phyloP scores from a whole-genome alignment of 2,888 invertebrate species.

The Tinea pellionella region DNA sequence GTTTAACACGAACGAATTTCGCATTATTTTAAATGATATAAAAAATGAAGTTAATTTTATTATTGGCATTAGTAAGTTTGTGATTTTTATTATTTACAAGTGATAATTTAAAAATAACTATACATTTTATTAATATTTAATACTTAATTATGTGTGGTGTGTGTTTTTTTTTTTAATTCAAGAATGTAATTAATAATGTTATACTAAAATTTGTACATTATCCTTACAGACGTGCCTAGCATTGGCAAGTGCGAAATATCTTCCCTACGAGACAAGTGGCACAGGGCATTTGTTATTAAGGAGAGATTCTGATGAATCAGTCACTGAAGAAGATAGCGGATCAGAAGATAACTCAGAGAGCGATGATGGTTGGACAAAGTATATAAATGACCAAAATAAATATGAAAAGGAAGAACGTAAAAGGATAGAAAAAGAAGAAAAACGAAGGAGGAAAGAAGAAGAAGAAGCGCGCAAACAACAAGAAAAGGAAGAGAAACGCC shows the following conservation, averaged over 20 bases:
- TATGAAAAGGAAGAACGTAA: constrained; percentile 31
- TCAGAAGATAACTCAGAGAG: constrained; percentile 22
- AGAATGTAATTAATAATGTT: no score
- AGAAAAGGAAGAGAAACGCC: constrained; percentile 20
- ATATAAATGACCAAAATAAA: constrained; percentile 22
- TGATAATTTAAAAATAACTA: background rate
- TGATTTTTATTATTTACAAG: constrained; percentile 12
- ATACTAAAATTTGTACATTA: no score
- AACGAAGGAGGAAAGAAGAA: constrained; percentile 22
- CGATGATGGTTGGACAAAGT: constrained; percentile 20
- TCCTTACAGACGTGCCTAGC: constrained; percentile 47
- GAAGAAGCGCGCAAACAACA: constrained; percentile 27
- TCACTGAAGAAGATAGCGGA: constrained; percentile 16
- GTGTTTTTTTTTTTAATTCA: background rate
- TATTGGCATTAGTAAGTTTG: constrained; percentile 53
- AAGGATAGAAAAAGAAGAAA: constrained; percentile 25
- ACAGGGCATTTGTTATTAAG: constrained; percentile 29
- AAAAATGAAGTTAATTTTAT: constrained; percentile 50
- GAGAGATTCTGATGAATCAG: constrained; percentile 37
- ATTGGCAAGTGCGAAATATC: constrained; percentile 50
- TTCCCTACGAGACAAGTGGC: constrained; percentile 41
- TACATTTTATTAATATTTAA: no score
- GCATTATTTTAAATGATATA: constrained; percentile 23
- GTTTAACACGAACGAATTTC: constrained; percentile 52
- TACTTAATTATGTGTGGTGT: background rate